Percentiles rank a stretch among this genome's conserved stretches.
Evolutionary conservation across 53 echinoderm and acorn worm genomes (phyloP).

Genomic region (Luidia sarsii): DNA sequence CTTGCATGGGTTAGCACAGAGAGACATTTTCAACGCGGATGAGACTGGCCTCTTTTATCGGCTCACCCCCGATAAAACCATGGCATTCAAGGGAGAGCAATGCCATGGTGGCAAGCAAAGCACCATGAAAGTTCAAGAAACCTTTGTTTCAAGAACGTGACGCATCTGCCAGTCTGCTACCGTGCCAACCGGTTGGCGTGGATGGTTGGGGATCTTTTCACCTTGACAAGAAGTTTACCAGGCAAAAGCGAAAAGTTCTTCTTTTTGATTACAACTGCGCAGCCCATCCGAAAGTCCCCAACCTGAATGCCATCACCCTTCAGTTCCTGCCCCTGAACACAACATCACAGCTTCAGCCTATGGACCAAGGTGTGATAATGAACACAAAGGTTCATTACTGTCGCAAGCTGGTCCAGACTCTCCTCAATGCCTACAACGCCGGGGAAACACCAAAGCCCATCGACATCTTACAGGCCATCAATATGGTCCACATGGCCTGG

Average conservation of each 20-base stretch:
- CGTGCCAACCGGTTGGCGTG: slow-evolving; percentile 52
- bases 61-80: slow-evolving; percentile 37
- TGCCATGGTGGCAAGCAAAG: too few relatives aligned
- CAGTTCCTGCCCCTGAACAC: slow-evolving; percentile 59
- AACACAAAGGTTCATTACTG: neutral
- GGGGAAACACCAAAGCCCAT: neutral
- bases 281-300: slow-evolving; percentile 24
- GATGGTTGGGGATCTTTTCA: too few relatives aligned
- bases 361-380: slow-evolving; percentile 4
- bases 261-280: slow-evolving; percentile 60
- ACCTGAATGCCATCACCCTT: slow-evolving; percentile 38
- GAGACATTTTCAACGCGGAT: slow-evolving; percentile 49
- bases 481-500: slow-evolving; percentile 2
- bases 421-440: too few relatives aligned
- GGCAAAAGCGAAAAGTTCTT: too few relatives aligned
- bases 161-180: slow-evolving; percentile 24
- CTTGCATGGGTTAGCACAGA: neutral
- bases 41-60: slow-evolving; percentile 62
- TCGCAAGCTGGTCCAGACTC: too few relatives aligned
- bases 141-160: too few relatives aligned
- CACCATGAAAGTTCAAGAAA: too few relatives aligned
- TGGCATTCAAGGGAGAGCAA: slow-evolving; percentile 29
- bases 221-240: slow-evolving; percentile 28
- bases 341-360: neutral
- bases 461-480: neutral